Base-by-base conservation (phyloP, 1,140 invertebrate genomes). In the Brachionus manjavacas region DNA sequence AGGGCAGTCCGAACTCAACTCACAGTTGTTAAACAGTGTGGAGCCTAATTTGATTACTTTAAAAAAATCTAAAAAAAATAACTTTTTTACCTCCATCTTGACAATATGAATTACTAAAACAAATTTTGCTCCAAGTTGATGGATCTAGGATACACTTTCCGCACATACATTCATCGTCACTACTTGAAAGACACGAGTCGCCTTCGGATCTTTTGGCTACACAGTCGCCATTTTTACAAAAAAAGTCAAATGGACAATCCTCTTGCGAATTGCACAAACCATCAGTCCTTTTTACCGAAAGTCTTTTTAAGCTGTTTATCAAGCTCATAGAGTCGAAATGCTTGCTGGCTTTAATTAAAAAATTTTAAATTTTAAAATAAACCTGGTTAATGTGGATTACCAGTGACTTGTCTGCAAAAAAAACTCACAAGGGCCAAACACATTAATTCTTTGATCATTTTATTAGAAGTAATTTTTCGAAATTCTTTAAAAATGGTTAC, bases 171-270 rank as follows among this genome's bases (percentile, higher is more conserved):
- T 81, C 79, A 31, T 81, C 79, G 31, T 39, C 16, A 20, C 20
- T 64, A 12, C 79, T 35, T 12, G 79, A 64, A 11, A 81, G 43
- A 60, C 79, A 81, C 1, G n/a, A 60, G 31, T 81, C 52, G n/a
- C 79, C 79, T 64, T 81, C 79, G 0, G 25, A 3, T 81, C 52
- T 16, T 25, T 81, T 81, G 11, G 79, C 79, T 0, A 81, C n/a
- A 31, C 79, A 81, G 64, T 81, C 79, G 14, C 39, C 41, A 28
- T 81, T 81, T 20, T 64, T 81, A 25, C 79, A 81, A 43, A 81
- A 81, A 81, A 81, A 81, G 9, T 20, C 79, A 31, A 3, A 9
- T 12, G 52, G 52, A 64, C 79, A 81, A n/a, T 31, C 52, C 3
- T 6, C 11, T 16, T 70, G 14, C 14, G 8, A 25, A 14, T 76